Conservation (phyloP, 2,113 vertebrate species). For the Poeciliopsis turrubarensis region DNA sequence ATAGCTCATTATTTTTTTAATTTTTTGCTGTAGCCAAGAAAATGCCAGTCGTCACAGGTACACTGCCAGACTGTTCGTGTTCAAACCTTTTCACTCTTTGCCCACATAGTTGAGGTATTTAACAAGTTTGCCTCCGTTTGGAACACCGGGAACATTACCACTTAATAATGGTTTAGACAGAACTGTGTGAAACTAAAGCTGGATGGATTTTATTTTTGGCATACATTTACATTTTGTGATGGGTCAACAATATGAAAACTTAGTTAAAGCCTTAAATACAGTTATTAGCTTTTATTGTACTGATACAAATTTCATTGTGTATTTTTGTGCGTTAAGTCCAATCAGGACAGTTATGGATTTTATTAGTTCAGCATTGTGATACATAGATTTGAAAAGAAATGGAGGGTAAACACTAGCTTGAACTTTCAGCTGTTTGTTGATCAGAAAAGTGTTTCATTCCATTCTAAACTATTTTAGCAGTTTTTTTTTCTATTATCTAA, state of each 20-base stretch:
- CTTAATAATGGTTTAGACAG: not conserved
- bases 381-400: too few species aligned
- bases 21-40: not conserved
- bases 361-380: not conserved
- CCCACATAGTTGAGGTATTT: slow-evolving; percentile 1
- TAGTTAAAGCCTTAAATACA: not conserved
- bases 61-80: not conserved
- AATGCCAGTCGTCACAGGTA: not conserved
- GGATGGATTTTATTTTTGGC: not conserved
- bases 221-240: not conserved
- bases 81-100: not conserved
- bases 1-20: not conserved
- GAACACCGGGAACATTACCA: not conserved
- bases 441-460: too few species aligned
- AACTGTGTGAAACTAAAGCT: not conserved
- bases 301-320: too few species aligned
- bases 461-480: too few species aligned
- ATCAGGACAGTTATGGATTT: not conserved
- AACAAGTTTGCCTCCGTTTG: not conserved
- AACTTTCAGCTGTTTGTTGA: too few species aligned
- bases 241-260: not conserved
- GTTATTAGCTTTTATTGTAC: too few species aligned
- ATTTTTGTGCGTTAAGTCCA: too few species aligned
- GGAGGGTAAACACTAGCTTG: too few species aligned
- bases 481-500: too few species aligned